Base-by-base conservation (phyloP, 1,140 invertebrate genomes). In the Aethina tumida region DNA sequence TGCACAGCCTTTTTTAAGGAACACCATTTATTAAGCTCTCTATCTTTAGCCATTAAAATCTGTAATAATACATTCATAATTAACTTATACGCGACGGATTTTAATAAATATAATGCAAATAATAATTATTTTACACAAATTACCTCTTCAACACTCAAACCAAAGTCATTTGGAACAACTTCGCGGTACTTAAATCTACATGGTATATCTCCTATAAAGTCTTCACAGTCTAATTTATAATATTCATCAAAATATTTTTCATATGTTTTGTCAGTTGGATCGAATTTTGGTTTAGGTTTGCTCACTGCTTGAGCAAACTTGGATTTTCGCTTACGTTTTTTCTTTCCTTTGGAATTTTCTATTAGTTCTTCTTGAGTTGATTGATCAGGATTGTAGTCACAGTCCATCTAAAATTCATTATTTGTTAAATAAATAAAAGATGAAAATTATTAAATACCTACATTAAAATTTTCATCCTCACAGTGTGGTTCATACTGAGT, bases 1-100 rank as follows among this genome's bases (percentile, higher is more conserved):
- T 85, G 79, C n/a, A 81, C 70, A 6, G 88, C 79, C 65, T 89
- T 94, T 62, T 92, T 95, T 2, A 98, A 60, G 1, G 92, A 87
- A 54, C 81, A 89, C 95, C 95, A 98, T 45, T 77, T 75, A 56
- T 98, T 97, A 3, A 99, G 66, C 65, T 97, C 93, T 53, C 78
- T 82, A 56, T 97, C 92, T 57, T 91, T 81, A 21, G 90, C 87
- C 52, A 75, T 64, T 40, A 98, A 67, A 58, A 99, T 91, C 84
- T 92, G 55, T 29, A 70, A 66, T 47, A 44, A 29, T 20, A 45
- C 19, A 17, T 32, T 27, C 3, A 30, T 2, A 35, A 29, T 26
- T 36, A 36, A 36, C 22, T 22, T 17, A 16, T 36, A 9, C 9
- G 24, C 1, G 7, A 35, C 15, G 15, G 9, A 16, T 18, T 5